Evolutionary conservation across 2,797 vertebrate species (phyloP).

Genomic region (Phrynocephalus vlangalii): DNA sequence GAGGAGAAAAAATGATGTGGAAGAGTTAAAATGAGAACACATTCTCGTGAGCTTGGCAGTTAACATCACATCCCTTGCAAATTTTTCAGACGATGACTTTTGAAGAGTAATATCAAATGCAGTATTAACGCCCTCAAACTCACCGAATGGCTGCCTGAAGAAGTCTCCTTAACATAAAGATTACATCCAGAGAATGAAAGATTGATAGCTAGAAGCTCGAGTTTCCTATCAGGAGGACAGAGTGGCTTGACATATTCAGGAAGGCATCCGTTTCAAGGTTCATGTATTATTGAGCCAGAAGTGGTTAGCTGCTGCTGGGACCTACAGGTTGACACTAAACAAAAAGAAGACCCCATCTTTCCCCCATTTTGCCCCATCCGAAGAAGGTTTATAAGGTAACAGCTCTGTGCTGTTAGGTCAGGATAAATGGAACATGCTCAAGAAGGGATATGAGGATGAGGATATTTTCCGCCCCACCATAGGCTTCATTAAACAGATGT

Average conservation of each 20-base stretch:
- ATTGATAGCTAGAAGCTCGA: constrained; percentile 66
- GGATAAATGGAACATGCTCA: background rate
- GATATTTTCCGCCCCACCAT: background rate
- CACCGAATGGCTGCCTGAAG: constrained; percentile 19
- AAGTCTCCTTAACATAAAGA: constrained; percentile 29
- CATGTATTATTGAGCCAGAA: constrained; percentile 72
- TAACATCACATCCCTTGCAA: background rate
- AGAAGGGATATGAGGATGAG: background rate
- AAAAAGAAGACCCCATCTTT: background rate
- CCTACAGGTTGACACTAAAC: background rate
- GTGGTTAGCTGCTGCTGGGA: background rate
- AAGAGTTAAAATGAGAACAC: background rate
- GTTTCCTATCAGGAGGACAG: constrained; percentile 54
- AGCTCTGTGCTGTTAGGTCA: background rate
- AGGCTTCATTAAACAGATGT: background rate
- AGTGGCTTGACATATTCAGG: constrained; percentile 36
- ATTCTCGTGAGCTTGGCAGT: background rate
- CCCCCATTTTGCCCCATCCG: background rate
- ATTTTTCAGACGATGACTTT: background rate
- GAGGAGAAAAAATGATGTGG: background rate
- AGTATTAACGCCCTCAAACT: background rate
- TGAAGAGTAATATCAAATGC: background rate
- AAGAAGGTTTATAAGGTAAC: background rate
- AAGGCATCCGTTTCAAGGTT: constrained; percentile 70
- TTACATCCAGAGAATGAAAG: constrained; percentile 68